phyloP scores from a whole-genome alignment of 2,113 vertebrate genomes.

The Pteronura brasiliensis region DNA sequence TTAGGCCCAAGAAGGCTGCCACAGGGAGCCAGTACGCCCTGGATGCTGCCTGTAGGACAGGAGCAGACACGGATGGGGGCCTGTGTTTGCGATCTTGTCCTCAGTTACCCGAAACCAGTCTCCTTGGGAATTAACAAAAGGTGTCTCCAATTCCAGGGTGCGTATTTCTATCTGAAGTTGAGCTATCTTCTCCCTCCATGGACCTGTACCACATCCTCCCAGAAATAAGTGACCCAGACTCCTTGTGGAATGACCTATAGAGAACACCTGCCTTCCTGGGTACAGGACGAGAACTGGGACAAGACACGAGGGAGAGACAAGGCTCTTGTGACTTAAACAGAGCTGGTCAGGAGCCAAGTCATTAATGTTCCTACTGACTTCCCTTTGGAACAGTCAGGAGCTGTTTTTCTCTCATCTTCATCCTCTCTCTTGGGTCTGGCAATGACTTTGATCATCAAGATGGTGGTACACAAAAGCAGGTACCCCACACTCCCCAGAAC shows the following conservation, averaged over 20 bases:
- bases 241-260: slow-evolving; percentile 10
- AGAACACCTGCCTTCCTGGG: neutral
- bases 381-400: neutral
- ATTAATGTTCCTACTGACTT: neutral
- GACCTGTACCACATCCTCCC: slow-evolving; percentile 51
- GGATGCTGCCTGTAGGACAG: neutral
- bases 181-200: neutral
- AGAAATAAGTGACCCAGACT: slow-evolving; percentile 39
- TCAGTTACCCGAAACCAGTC: slow-evolving; percentile 21
- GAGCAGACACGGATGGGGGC: neutral
- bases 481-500: rapidly evolving
- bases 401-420: neutral
- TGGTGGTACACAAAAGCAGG: rapidly evolving
- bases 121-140: slow-evolving; percentile 29
- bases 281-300: neutral
- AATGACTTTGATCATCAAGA: neutral
- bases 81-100: neutral
- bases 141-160: slow-evolving; percentile 35
- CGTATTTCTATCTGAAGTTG: slow-evolving; percentile 25
- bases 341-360: neutral
- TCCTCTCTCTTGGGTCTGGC: neutral
- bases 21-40: neutral
- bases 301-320: neutral
- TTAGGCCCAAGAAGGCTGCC: neutral
- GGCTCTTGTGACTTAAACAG: neutral